Conservation (phyloP, 1,140 invertebrate species). For the Eufriesea mexicana region DNA sequence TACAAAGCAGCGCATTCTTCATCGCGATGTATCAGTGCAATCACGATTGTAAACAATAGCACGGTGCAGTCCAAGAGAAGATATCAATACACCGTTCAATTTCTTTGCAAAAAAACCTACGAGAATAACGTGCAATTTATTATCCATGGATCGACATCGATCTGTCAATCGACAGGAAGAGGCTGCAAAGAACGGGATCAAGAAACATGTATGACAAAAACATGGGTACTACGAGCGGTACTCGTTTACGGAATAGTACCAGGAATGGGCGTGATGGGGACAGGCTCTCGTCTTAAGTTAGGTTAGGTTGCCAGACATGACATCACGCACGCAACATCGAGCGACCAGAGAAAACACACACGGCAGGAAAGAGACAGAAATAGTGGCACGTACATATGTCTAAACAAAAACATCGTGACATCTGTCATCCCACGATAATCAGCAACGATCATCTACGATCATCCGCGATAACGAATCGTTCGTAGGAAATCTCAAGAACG, state of each 20-base stretch:
- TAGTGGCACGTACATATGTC: slow-evolving; percentile 41
- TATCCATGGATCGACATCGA: slow-evolving; percentile 31
- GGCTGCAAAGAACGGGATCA: slow-evolving; percentile 26
- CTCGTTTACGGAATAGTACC: slow-evolving; percentile 58
- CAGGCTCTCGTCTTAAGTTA: slow-evolving; percentile 61
- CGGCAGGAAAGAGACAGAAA: slow-evolving; percentile 35
- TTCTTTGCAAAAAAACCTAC: background rate
- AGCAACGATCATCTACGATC: background rate
- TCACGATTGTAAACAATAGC: slow-evolving; percentile 29
- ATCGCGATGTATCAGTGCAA: background rate
- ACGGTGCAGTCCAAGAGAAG: slow-evolving; percentile 11
- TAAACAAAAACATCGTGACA: slow-evolving; percentile 59
- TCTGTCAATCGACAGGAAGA: slow-evolving; percentile 23
- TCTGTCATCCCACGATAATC: slow-evolving; percentile 35
- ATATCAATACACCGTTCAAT: slow-evolving; percentile 3
- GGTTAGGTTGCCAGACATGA: slow-evolving; percentile 73
- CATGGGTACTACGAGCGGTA: background rate
- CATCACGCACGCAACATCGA: slow-evolving; percentile 68
- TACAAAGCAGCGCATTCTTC: slow-evolving; percentile 10
- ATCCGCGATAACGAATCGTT: background rate
- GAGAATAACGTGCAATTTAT: background rate
- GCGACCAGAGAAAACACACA: slow-evolving; percentile 20
- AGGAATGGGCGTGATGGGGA: slow-evolving; percentile 78
- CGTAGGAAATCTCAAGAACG: background rate
- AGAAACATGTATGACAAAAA: slow-evolving; percentile 33